Base-by-base conservation (phyloP, 1,140 invertebrate genomes). In the Pygmarrhopalites habei region DNA sequence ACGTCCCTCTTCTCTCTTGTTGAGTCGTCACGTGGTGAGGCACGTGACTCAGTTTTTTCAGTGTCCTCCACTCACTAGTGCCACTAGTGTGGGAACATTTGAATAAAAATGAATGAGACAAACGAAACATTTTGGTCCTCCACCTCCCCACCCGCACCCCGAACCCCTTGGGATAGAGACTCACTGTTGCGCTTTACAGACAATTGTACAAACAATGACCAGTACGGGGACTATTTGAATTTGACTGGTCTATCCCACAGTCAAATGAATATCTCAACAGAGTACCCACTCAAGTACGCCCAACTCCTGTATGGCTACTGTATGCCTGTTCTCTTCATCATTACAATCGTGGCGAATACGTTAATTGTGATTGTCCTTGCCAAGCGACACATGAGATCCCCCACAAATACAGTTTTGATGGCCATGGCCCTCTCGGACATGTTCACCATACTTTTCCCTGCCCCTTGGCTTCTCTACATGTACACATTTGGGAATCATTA, bases 391-490 rank as follows among this genome's bases (percentile, higher is more conserved):
- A 84, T 86, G 81, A 72, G 82, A 41, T 82, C 83, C 2, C 85
- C 86, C 0, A 87, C 86, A 12, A 87, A 88, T 74, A 75, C 80
- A 1, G 81, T 87, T 74, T 57, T 87, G 0, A 79, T 86, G 68
- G 82, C 87, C 3, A 95, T 96, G 91, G 92, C 93, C 0, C 80
- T 96, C 1, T 90, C 88, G 64, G 92, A 96, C 77, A 87, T 94
- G 83, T 84, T 95, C 73, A 95, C 92, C 0, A 84, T 95, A 68
- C 79, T 93, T 19, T 87, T 90, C 73, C 90, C 91, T 1, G 84
- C 90, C 1, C 91, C 91, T 0, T 88, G 89, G 80, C 78, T 90
- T 14, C 85, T 92, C 73, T 92, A 94, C 76, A 90, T 93, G 84
- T 94, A 91, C 78, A 89, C 89, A 5, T 85, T 93, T 62, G 87